Evolutionary conservation across 2,888 invertebrate genomes (phyloP).

Genomic region (Cantharis rufa): DNA sequence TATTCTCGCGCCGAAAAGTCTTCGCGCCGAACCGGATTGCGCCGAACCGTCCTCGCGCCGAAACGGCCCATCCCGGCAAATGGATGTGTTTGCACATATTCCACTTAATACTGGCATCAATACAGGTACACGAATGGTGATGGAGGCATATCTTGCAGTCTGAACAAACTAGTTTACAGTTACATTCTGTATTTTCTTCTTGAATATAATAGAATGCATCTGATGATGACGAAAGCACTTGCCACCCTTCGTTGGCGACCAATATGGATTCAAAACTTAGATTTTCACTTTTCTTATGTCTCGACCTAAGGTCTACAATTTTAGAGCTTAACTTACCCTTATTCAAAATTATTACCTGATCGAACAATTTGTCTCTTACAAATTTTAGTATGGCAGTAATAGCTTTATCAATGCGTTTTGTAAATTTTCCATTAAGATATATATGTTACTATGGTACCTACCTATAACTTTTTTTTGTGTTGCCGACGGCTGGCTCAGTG

Average conservation of each 20-base stretch:
- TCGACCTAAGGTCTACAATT: conserved; percentile 1
- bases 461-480: too few species aligned
- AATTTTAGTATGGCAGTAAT: conserved; percentile 34
- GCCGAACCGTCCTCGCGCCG: too few species aligned
- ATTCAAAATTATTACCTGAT: conserved; percentile 25
- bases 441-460: too few species aligned
- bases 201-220: not conserved
- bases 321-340: conserved; percentile 22
- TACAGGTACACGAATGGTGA: conserved; percentile 5
- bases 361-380: conserved; percentile 35
- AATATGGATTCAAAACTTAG: not conserved
- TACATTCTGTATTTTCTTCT: not conserved
- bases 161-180: conserved; percentile 10
- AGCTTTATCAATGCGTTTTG: conserved; percentile 2
- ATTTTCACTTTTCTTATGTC: conserved; percentile 13
- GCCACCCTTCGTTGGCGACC: not conserved
- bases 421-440: not conserved
- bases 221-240: not conserved
- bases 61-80: too few species aligned
- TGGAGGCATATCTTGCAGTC: conserved; percentile 11
- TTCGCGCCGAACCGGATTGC: too few species aligned
- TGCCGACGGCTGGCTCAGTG: too few species aligned
- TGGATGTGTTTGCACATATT: too few species aligned
- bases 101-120: conserved; percentile 10
- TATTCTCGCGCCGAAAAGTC: too few species aligned